Conservation (phyloP, 2,797 vertebrate species). For the Hydrolagus colliei region DNA sequence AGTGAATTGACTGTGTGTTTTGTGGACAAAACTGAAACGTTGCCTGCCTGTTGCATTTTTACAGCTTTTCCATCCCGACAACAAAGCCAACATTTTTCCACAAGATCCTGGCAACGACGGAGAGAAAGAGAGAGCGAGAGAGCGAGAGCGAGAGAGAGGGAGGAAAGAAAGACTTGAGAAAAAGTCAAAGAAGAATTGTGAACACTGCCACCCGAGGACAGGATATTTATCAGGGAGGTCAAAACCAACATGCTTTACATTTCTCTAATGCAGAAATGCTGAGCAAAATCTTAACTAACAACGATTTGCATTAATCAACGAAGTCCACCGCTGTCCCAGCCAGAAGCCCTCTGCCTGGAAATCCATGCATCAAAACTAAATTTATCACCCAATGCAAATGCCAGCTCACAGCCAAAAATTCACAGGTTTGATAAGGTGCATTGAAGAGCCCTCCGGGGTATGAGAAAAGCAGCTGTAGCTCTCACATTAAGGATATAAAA, state of each 20-base stretch:
- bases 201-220: background rate
- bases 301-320: background rate
- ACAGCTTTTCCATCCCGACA: too few species aligned
- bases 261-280: background rate
- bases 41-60: too few species aligned
- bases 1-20: too few species aligned
- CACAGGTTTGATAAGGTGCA: slow-evolving; percentile 44
- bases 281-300: slow-evolving; percentile 1
- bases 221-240: background rate
- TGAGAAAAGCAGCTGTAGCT: slow-evolving; percentile 43
- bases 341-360: slow-evolving; percentile 39
- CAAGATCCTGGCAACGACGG: background rate
- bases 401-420: slow-evolving; percentile 46
- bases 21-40: too few species aligned
- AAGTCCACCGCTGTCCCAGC: slow-evolving; percentile 28
- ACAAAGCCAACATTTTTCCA: background rate
- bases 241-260: background rate
- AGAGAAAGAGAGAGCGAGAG: background rate
- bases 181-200: background rate
- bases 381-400: slow-evolving; percentile 44
- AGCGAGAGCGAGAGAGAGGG: too few species aligned
- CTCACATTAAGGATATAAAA: slow-evolving; percentile 41
- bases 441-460: slow-evolving; percentile 43
- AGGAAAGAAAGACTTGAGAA: background rate
- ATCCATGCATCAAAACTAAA: slow-evolving; percentile 46